Evolutionary conservation across 1,140 invertebrate genomes (phyloP).

Genomic region (Calosoma granatense): DNA sequence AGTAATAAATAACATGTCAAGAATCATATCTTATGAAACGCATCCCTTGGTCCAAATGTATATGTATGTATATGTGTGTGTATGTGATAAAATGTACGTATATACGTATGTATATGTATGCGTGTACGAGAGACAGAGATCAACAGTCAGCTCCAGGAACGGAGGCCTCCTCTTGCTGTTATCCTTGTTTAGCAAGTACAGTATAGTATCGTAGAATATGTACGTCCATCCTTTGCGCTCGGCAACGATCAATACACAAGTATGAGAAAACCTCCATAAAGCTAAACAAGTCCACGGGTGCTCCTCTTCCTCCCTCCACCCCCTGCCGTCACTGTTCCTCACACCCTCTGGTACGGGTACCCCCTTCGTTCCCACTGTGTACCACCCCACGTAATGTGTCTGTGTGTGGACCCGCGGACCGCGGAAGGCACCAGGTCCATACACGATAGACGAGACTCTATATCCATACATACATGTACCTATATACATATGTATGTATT

Average conservation of each 20-base stretch:
- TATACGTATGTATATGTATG: background rate
- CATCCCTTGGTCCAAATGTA: background rate
- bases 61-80: constrained; percentile 1
- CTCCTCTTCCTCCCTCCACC: background rate
- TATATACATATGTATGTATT: too few species aligned
- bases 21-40: background rate
- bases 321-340: background rate
- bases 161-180: background rate
- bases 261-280: constrained; percentile 7
- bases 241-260: constrained; percentile 3
- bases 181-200: background rate
- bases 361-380: too few species aligned
- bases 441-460: too few species aligned
- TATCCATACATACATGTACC: too few species aligned
- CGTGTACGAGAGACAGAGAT: background rate
- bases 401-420: constrained; percentile 13
- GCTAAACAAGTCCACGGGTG: constrained; percentile 5
- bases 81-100: background rate
- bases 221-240: background rate
- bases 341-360: background rate
- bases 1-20: background rate
- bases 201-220: background rate
- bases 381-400: too few species aligned
- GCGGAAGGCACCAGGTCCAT: constrained; percentile 21
- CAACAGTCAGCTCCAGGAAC: background rate